Conservation (phyloP, 2,888 invertebrate genomes). For the Harmothoe impar region DNA sequence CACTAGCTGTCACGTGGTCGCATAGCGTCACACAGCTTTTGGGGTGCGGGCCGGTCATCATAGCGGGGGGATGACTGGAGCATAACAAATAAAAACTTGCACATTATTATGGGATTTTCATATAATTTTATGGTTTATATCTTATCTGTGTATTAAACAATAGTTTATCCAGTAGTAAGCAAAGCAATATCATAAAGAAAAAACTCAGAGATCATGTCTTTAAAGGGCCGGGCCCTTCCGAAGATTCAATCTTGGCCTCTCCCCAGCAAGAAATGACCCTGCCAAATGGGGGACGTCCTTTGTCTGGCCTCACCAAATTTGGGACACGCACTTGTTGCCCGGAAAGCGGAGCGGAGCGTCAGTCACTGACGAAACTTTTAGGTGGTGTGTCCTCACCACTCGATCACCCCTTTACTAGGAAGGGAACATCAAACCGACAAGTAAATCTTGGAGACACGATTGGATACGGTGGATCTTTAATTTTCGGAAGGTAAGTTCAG, state of each 20-base stretch:
- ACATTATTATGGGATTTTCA: no score
- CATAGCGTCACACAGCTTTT: no score
- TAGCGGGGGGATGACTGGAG: no score
- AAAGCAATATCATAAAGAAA: no score
- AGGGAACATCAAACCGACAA: not conserved
- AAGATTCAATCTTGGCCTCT: not conserved
- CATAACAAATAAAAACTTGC: no score
- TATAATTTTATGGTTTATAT: no score
- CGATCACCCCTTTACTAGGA: not conserved
- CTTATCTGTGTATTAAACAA: no score
- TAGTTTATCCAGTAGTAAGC: no score
- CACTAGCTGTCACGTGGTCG: no score
- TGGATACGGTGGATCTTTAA: not conserved
- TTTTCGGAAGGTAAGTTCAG: not conserved
- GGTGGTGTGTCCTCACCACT: conserved; percentile 19
- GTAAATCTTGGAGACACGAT: not conserved
- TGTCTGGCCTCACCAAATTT: conserved; percentile 18
- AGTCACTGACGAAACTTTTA: not conserved
- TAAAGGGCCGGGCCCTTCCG: not conserved
- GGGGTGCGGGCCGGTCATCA: no score
- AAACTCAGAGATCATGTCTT: not conserved
- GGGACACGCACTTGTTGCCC: conserved; percentile 18
- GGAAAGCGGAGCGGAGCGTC: no score
- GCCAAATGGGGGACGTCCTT: not conserved
- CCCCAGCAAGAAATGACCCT: not conserved